A percentile compares a stretch with the other conserved stretches of the same genome.
Conservation (phyloP, 2,797 vertebrate species). For the Neosilurus mollespiculum region DNA sequence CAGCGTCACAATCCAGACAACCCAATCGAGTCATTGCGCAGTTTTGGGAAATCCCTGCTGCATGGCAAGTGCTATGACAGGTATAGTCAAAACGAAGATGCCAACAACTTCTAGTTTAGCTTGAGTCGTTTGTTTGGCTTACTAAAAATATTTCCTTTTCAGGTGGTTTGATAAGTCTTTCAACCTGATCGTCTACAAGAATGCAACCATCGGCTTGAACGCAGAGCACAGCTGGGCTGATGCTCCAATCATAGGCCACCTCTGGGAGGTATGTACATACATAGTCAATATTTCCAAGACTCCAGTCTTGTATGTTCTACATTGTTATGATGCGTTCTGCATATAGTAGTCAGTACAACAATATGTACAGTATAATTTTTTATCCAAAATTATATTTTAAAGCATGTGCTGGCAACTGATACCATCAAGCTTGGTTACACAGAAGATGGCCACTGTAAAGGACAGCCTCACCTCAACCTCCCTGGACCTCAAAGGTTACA, state of each 20-base stretch:
- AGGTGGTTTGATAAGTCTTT: slow-evolving; percentile 99
- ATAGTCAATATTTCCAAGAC: not conserved
- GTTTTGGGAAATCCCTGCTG: slow-evolving; percentile 89
- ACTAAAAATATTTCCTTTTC: not conserved
- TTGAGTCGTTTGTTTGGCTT: not conserved
- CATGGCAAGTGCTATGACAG: slow-evolving; percentile 93
- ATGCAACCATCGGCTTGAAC: slow-evolving; percentile 91
- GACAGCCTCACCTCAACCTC: slow-evolving; percentile 79
- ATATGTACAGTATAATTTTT: too few relatives aligned
- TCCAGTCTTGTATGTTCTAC: not conserved
- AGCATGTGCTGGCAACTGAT: slow-evolving; percentile 87
- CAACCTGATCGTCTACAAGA: slow-evolving; percentile 88
- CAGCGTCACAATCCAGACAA: slow-evolving; percentile 77
- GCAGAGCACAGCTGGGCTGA: slow-evolving; percentile 97
- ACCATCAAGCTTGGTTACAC: slow-evolving; percentile 82
- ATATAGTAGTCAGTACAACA: not conserved
- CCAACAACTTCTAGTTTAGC: not conserved
- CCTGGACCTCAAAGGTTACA: slow-evolving; percentile 85
- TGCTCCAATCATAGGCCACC: slow-evolving; percentile 90
- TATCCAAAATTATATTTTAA: slow-evolving; percentile 44
- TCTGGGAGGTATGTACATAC: slow-evolving; percentile 88
- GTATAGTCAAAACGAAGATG: slow-evolving; percentile 61
- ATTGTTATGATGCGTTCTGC: not conserved
- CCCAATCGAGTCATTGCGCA: slow-evolving; percentile 77
- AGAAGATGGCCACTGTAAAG: slow-evolving; percentile 85